Conservation (phyloP, 2,888 invertebrate genomes). For the Toxonevra muliebris region DNA sequence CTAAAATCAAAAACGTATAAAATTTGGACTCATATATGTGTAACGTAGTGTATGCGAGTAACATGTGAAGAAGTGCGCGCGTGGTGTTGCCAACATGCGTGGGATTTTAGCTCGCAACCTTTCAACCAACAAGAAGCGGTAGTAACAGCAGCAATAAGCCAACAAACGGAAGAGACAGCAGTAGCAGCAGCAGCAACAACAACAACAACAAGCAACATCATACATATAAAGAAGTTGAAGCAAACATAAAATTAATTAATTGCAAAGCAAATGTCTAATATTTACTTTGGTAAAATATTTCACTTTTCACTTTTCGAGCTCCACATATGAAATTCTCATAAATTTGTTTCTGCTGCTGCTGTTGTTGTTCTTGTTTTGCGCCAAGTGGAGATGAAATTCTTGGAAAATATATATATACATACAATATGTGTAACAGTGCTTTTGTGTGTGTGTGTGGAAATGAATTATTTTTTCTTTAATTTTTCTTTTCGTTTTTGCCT, state of each 20-base stretch:
- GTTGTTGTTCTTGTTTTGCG: background rate
- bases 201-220: background rate
- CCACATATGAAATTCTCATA: background rate
- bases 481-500: background rate
- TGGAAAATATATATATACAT: slow-evolving; percentile 19
- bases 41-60: no score
- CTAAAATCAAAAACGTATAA: background rate
- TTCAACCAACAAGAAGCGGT: background rate
- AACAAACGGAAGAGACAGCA: background rate
- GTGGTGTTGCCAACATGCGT: slow-evolving; percentile 28
- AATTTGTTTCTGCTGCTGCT: background rate
- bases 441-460: slow-evolving; percentile 1
- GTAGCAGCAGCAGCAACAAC: background rate
- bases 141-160: no score
- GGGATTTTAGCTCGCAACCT: slow-evolving; percentile 21
- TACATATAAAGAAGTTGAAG: background rate
- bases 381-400: slow-evolving; percentile 3
- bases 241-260: slow-evolving; percentile 48
- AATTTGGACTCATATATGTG: background rate
- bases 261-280: slow-evolving; percentile 58
- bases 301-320: slow-evolving; percentile 7
- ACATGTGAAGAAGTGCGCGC: background rate
- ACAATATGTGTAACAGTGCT: background rate
- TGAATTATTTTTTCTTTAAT: background rate
- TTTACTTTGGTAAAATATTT: slow-evolving; percentile 55